A percentile compares a stretch with the other conserved stretches of the same genome.
phyloP scores from a whole-genome alignment of 1,140 invertebrate species.

The Yoshiicerus persimilis region DNA sequence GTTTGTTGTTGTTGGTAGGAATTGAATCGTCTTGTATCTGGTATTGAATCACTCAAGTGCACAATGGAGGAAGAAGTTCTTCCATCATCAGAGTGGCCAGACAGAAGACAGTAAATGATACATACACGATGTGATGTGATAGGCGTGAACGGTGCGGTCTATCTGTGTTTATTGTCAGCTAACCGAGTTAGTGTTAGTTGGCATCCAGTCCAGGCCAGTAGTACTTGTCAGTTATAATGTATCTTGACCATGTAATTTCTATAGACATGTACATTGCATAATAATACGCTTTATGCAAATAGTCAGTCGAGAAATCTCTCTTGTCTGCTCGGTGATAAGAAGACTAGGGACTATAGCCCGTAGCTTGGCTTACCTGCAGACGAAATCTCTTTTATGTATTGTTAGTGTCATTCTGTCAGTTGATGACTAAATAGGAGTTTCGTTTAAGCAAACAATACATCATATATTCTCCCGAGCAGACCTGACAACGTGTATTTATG shows the following conservation, averaged over 20 bases:
- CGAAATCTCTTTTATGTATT: not conserved
- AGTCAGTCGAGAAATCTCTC: no score
- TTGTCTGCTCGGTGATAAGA: no score
- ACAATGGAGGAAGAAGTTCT: not conserved
- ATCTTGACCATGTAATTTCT: no score
- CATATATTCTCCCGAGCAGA: not conserved
- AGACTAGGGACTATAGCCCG: no score
- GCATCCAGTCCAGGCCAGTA: not conserved
- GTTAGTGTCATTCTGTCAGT: not conserved
- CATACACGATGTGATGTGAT: not conserved
- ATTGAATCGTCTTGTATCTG: not conserved
- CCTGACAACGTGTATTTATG: not conserved
- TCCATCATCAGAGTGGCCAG: not conserved
- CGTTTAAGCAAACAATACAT: not conserved
- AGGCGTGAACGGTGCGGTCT: not conserved
- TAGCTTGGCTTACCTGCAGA: not conserved
- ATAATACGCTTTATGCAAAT: no score
- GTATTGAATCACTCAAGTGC: not conserved
- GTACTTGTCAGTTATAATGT: no score
- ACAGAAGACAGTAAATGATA: not conserved
- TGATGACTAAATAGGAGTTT: constrained; percentile 4
- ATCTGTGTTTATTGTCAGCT: not conserved
- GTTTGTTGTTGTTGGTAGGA: not conserved
- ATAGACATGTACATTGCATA: no score
- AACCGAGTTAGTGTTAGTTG: not conserved